These are phyloP conservation scores for Drosophila imparisetae DNA, from an alignment of 2,888 invertebrate genomes.

Conservation along the genomic window DNA sequence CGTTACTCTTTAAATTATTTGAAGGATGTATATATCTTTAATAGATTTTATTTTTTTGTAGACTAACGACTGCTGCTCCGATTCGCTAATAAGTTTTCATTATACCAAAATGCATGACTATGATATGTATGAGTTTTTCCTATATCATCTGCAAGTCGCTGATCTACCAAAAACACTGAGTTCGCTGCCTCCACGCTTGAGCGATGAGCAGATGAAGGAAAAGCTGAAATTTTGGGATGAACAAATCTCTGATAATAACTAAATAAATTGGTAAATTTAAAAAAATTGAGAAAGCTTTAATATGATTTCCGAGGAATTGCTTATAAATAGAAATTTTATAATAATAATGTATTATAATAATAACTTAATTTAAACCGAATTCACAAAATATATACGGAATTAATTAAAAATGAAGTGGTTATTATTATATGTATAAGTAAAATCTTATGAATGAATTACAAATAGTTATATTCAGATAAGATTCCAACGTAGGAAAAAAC, in stretches of 20 bases:
- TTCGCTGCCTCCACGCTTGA: conserved; percentile 44
- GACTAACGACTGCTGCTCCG: conserved; percentile 92
- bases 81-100: conserved; percentile 97
- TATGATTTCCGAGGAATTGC: background rate
- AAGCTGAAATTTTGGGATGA: conserved; percentile 63
- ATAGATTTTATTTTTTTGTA: conserved; percentile 14
- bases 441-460: background rate
- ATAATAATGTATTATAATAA: background rate
- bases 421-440: background rate
- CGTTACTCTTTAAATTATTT: background rate
- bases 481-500: background rate
- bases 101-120: conserved; percentile 96
- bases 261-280: no score
- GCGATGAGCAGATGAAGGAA: conserved; percentile 59
- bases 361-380: background rate
- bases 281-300: background rate
- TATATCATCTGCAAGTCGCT: conserved; percentile 86
- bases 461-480: background rate
- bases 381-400: background rate
- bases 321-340: background rate
- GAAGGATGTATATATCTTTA: background rate
- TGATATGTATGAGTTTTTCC: conserved; percentile 96
- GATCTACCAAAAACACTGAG: conserved; percentile 17
- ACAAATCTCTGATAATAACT: conserved; percentile 36
- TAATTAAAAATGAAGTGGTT: background rate